phyloP scores from a whole-genome alignment of 2,888 invertebrate species.

The Drosophila multiciliata region DNA sequence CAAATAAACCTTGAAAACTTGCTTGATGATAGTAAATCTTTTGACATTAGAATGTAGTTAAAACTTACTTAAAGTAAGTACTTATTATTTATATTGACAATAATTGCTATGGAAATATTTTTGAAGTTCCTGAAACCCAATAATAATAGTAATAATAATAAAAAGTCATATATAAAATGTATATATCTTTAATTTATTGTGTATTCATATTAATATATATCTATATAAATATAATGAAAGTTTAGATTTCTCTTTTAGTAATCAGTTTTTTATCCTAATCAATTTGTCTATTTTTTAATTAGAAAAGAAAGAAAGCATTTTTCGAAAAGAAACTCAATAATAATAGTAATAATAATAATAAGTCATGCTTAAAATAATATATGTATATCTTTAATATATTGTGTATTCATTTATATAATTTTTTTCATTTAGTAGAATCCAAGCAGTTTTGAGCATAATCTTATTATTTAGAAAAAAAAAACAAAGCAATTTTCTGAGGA shows the following conservation, averaged over 20 bases:
- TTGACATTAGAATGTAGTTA: too few species aligned
- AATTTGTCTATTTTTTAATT: too few species aligned
- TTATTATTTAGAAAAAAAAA: neutral
- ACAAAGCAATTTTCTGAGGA: neutral
- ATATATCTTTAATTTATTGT: neutral
- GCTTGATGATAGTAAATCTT: neutral
- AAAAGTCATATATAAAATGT: neutral
- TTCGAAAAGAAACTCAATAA: too few species aligned
- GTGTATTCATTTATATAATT: too few species aligned
- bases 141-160: neutral
- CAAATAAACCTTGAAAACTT: neutral
- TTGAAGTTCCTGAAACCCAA: neutral
- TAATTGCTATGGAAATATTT: neutral
- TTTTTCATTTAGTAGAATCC: neutral
- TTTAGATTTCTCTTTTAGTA: too few species aligned
- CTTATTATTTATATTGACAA: neutral
- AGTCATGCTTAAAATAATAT: too few species aligned
- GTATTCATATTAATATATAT: neutral
- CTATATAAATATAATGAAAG: neutral
- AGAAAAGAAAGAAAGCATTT: too few species aligned
- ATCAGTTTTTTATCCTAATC: too few species aligned
- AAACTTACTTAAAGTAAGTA: neutral
- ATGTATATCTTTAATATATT: too few species aligned
- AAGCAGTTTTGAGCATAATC: neutral
- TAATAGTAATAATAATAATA: neutral